phyloP scores from a whole-genome alignment of 2,797 vertebrate species.

The Channallabes apus region DNA sequence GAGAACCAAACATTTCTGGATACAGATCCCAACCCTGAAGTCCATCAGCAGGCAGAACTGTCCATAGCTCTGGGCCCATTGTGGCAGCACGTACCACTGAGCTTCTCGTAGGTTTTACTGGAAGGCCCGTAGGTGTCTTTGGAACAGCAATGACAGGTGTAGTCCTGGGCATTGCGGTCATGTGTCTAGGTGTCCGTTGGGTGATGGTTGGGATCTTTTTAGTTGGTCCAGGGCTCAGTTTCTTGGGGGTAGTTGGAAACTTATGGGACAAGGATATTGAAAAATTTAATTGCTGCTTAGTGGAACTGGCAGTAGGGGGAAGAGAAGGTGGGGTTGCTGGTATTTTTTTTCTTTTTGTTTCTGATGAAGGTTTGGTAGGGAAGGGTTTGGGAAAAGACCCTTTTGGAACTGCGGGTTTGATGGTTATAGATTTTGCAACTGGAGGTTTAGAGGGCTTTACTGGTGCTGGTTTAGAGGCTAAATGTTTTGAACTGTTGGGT shows the following conservation, averaged over 20 bases:
- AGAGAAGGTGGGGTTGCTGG: not conserved
- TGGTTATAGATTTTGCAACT: conserved; percentile 13
- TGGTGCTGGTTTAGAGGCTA: not conserved
- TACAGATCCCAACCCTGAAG: conserved; percentile 81
- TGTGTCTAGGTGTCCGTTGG: conserved; percentile 15
- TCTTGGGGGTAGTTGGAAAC: not conserved
- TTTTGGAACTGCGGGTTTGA: conserved; percentile 33
- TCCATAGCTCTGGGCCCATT: conserved; percentile 68
- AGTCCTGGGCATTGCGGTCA: conserved; percentile 54
- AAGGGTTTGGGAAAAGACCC: not conserved
- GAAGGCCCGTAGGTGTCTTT: conserved; percentile 53
- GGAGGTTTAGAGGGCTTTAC: conserved; percentile 39
- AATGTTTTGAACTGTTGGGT: not conserved
- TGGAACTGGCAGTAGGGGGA: conserved; percentile 11
- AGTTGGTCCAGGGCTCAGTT: not conserved
- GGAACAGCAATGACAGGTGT: conserved; percentile 59
- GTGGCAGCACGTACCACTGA: conserved; percentile 55
- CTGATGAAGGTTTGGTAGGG: conserved; percentile 14
- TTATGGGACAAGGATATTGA: not conserved
- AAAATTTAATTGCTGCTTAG: conserved; percentile 16
- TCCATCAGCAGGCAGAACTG: conserved; percentile 75
- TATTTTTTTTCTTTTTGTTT: conserved; percentile 63
- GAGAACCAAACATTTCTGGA: conserved; percentile 79
- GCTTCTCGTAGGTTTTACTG: conserved; percentile 53
- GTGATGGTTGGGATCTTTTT: conserved; percentile 45